These are phyloP conservation scores for Drosophila kambysellisi DNA, from an alignment of 2,888 invertebrate species.

Conservation along the genomic window DNA sequence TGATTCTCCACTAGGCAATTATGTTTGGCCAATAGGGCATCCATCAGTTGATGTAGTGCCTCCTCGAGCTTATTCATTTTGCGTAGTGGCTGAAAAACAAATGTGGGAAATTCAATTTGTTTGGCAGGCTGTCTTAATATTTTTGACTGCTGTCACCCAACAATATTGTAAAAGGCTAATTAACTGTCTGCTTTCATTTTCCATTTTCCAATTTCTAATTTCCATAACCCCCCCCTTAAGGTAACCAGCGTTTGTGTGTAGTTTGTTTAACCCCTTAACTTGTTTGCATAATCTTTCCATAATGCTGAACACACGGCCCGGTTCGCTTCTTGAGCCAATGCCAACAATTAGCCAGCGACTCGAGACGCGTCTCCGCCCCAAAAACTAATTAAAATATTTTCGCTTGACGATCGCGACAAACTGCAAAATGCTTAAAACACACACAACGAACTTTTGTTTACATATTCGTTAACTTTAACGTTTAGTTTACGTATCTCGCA, in stretches of 20 bases:
- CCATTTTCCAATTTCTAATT: constrained; percentile 5
- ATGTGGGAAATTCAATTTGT: neutral
- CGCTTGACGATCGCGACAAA: constrained; percentile 63
- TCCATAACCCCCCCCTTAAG: neutral
- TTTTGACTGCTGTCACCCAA: neutral
- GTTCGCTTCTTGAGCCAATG: constrained; percentile 46
- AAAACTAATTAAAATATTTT: constrained; percentile 80
- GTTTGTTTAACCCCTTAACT: constrained; percentile 44
- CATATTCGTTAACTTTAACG: constrained; percentile 16
- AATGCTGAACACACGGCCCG: constrained; percentile 54
- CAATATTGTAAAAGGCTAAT: neutral
- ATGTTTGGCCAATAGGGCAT: constrained; percentile 19
- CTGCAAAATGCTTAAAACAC: constrained; percentile 46
- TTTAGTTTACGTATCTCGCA: constrained; percentile 50
- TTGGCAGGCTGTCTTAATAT: neutral
- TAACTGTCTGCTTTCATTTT: constrained; percentile 1
- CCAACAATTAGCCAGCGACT: constrained; percentile 60
- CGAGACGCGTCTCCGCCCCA: constrained; percentile 54
- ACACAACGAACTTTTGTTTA: constrained; percentile 22
- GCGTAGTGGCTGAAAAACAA: neutral
- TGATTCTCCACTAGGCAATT: constrained; percentile 3
- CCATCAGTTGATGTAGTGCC: constrained; percentile 9
- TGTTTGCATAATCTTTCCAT: constrained; percentile 70
- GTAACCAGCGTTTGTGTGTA: neutral
- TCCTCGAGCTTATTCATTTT: constrained; percentile 22